These are phyloP conservation scores for Callocephalon fimbriatum DNA, from an alignment of 2,113 vertebrate genomes.

Conservation along the genomic window DNA sequence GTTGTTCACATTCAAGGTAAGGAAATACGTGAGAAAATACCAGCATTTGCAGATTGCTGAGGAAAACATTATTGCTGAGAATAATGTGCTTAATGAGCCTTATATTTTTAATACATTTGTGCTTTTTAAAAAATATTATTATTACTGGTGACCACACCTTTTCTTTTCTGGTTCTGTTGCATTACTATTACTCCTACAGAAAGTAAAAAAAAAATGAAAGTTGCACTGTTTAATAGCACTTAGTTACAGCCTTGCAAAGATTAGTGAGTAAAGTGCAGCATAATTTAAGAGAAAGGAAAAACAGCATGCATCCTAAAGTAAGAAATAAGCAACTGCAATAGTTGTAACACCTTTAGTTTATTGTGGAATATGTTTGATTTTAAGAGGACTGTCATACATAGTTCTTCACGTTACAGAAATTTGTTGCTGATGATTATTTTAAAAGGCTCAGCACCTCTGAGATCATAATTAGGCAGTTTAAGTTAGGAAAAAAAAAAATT, in stretches of 20 bases:
- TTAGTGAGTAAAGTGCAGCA: background rate
- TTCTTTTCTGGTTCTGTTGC: background rate
- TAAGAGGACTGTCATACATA: background rate
- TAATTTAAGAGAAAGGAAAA: background rate
- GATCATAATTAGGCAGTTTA: background rate
- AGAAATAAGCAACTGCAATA: background rate
- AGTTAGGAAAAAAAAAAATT: background rate
- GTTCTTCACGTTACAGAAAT: background rate
- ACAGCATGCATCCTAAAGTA: background rate
- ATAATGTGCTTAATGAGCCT: background rate
- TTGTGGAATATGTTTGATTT: background rate
- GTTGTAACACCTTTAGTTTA: background rate
- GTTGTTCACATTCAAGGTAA: slow-evolving; percentile 93
- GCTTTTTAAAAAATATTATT: background rate
- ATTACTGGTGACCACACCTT: background rate
- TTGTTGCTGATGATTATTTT: background rate
- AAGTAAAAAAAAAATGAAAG: background rate
- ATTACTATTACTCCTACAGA: background rate
- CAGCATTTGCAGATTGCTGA: background rate
- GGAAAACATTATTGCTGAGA: background rate
- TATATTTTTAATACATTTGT: slow-evolving; percentile 32
- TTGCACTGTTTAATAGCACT: background rate
- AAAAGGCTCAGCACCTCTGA: background rate
- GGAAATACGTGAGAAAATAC: slow-evolving; percentile 54
- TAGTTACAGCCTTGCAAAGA: background rate